phyloP scores from a whole-genome alignment of 2,797 vertebrate genomes.

The Xenopus petersii region DNA sequence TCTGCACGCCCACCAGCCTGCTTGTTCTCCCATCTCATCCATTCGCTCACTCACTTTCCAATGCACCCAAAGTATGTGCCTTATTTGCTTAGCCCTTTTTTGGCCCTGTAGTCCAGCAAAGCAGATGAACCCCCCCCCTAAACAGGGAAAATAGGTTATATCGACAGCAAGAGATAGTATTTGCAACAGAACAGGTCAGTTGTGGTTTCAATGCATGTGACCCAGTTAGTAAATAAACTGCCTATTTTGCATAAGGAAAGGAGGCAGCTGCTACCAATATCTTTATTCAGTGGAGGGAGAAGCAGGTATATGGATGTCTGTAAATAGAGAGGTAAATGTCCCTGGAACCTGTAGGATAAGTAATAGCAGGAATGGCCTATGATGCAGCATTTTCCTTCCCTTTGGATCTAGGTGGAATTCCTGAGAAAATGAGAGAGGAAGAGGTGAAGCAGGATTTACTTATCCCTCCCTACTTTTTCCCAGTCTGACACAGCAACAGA shows the following conservation, averaged over 20 bases:
- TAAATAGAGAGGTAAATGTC: slow-evolving; percentile 3
- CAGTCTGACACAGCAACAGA: slow-evolving; percentile 1
- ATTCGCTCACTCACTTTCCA: too few relatives aligned
- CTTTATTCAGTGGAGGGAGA: slow-evolving; percentile 15
- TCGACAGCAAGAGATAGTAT: too few relatives aligned
- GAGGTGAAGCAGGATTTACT: slow-evolving; percentile 5
- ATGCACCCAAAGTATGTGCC: too few relatives aligned
- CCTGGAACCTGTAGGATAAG: slow-evolving; percentile 10
- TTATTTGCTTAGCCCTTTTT: too few relatives aligned
- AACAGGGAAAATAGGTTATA: too few relatives aligned
- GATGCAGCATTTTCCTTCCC: slow-evolving; percentile 27
- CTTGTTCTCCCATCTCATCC: too few relatives aligned
- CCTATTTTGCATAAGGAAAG: not conserved
- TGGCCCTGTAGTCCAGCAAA: too few relatives aligned
- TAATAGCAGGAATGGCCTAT: slow-evolving; percentile 33
- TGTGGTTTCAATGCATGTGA: too few relatives aligned
- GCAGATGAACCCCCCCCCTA: too few relatives aligned
- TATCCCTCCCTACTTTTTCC: slow-evolving; percentile 44
- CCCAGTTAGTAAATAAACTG: too few relatives aligned
- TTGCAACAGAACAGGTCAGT: too few relatives aligned
- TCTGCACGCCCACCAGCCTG: too few relatives aligned
- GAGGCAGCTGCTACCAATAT: not conserved
- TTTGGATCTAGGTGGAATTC: slow-evolving; percentile 28
- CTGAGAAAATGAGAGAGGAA: slow-evolving; percentile 39
- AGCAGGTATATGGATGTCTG: not conserved